Evolutionary conservation across 2,888 invertebrate genomes (phyloP), one percentile per base, ranked within the genome.

Genomic region (Pyrrhosoma nymphula): DNA sequence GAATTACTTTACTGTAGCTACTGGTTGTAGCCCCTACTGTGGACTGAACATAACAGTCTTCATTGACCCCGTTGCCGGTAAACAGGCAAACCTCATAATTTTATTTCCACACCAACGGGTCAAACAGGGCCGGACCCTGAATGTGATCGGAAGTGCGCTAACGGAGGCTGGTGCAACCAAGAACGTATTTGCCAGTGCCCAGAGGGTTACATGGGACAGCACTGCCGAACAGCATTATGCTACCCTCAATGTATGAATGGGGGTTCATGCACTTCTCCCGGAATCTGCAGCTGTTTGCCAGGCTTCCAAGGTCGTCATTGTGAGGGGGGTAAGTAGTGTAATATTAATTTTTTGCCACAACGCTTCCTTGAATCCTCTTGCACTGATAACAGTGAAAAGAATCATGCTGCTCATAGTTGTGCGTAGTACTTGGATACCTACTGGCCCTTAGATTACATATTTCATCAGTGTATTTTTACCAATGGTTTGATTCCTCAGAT

Each of bases 161-260:
- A 98, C 97, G 98, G 98, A 96, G 98, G 98, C 0, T 98, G 98
- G 98, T 99, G 99, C 97, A 98, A 98, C 97, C 98, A 98, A 96
- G 98, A 98, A 96, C 98, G 98, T 97, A 98, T 98, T 95, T 99
- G 99, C 97, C 98, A 98, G 96, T 99, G 99, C 97, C 98, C 98
- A 56, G 98, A 98, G 96, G 99, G 99, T 16, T 99, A 99, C 96
- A 98, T 99, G 98, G 99, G 99, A 4, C 98, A 98, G 96, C 98
- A 99, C 96, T 99, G 99, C 96, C 98, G 98, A 96, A 99, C 98
- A 96, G 99, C 99, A 69, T 97, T 99, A 82, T 99, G 99, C 96
- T 99, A 99, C 97, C 99, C 99, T 60, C 98, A 98, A 96, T 99
- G 99, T 96, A 98, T 99, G 98, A 99, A 99, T 97, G 99, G 99